Evolutionary conservation across 2,797 vertebrate species (phyloP).

Genomic region (Lepidocolaptes lacrymiger): DNA sequence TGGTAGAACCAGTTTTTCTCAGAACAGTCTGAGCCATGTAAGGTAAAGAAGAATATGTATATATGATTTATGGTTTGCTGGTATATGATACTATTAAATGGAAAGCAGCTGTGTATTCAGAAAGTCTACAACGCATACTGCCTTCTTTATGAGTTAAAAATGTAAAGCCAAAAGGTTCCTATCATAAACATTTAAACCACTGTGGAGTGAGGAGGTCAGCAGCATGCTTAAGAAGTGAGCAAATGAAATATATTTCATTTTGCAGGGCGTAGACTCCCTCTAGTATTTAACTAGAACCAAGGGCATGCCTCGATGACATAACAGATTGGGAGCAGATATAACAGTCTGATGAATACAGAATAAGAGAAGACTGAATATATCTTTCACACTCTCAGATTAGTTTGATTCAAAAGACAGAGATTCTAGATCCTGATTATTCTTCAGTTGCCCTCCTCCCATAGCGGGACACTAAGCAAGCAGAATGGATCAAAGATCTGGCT

Average conservation of each 20-base stretch:
- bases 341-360: not conserved
- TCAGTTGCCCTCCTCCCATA: not conserved
- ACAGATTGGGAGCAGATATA: not conserved
- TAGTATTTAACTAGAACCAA: not conserved
- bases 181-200: not conserved
- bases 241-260: not conserved
- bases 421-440: not conserved
- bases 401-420: not conserved
- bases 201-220: not conserved
- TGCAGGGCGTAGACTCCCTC: not conserved
- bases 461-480: not conserved
- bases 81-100: not conserved
- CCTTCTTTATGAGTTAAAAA: not conserved
- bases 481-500: not conserved
- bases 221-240: not conserved
- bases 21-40: constrained; percentile 1
- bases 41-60: constrained; percentile 44
- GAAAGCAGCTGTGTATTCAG: not conserved
- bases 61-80: constrained; percentile 2
- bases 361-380: not conserved
- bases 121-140: not conserved
- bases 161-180: not conserved
- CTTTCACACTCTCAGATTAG: not conserved
- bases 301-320: not conserved
- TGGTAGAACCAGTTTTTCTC: constrained; percentile 69